Evolutionary conservation across 2,113 vertebrate genomes (phyloP), one percentile per base, ranked within the genome.

Genomic region (Carlito syrichta): DNA sequence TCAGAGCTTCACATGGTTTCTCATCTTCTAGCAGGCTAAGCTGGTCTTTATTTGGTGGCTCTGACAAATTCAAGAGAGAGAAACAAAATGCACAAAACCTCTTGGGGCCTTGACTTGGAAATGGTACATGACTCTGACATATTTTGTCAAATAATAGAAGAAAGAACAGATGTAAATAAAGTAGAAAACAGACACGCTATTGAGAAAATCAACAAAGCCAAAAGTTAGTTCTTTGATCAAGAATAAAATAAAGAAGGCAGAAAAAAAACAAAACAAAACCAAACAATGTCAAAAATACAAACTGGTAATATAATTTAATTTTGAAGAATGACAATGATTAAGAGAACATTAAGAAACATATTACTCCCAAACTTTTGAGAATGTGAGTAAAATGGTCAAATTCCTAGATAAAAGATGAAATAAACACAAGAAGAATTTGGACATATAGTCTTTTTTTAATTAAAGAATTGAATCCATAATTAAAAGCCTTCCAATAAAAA

Each of bases 71-170:
- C 66, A 94, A 60, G 40, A 74, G 63, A 90, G 89, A 89, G 43
- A 96, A 89, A 0, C 22, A 82, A 56, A 90, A 77, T 82, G 35
- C 38, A 77, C 14, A 86, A 76, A 38, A n/a, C 23, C 58, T 74
- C 9, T 45, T 56, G 73, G 76, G 22, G 43, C 27, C 14, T 83
- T 95, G 74, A 22, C n/a, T 96, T 73, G 45, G 76, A 63, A 56
- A 25, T 40, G 8, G 35, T 35, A n/a, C 10, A 19, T 30, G 17
- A 90, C 40, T 48, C 9, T 93, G 81, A 25, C 38, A 52, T 60
- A 89, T 88, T 88, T 74, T 89, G 27, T 25, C 30, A 94, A 91
- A 60, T 85, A 77, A 74, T 13, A 56, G 91, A 95, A 92, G 17
- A 77, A 95, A 93, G 13, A 83, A 38, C 30, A 86, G 45, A 43